Conservation (phyloP, 1,140 invertebrate species). For the Bombus consobrinus region DNA sequence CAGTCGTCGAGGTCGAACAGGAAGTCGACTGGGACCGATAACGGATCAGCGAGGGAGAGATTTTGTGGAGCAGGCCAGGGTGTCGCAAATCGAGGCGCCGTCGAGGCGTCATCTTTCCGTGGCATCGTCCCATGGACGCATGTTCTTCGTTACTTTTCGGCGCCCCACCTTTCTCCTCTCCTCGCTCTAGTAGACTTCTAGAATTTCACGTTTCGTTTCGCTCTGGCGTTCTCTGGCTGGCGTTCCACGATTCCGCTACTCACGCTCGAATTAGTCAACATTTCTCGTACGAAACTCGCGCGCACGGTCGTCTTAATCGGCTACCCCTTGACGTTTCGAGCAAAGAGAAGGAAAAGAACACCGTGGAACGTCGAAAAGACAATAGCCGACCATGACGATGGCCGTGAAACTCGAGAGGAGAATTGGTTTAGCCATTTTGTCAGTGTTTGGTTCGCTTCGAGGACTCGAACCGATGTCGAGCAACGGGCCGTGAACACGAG, state of each 20-base stretch:
- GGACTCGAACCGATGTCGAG: constrained; percentile 5
- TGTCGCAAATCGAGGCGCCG: constrained; percentile 74
- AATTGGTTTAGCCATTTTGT: constrained; percentile 23
- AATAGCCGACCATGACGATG: constrained; percentile 17
- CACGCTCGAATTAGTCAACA: constrained; percentile 32
- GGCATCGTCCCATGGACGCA: constrained; percentile 74
- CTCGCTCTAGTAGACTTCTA: constrained; percentile 55
- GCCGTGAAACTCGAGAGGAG: constrained; percentile 33
- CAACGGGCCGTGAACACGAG: constrained; percentile 30
- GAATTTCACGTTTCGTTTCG: constrained; percentile 71
- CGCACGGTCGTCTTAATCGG: constrained; percentile 10
- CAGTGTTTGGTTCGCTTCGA: neutral
- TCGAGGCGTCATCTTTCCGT: constrained; percentile 78
- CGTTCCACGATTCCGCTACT: neutral
- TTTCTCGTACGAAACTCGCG: neutral
- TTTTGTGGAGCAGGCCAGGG: constrained; percentile 62
- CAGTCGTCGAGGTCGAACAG: neutral
- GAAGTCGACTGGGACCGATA: constrained; percentile 25
- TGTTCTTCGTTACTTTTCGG: constrained; percentile 14
- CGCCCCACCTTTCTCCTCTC: constrained; percentile 42
- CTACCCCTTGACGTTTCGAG: neutral
- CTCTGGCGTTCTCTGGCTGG: constrained; percentile 7
- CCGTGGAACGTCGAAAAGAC: neutral
- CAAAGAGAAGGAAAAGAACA: neutral
- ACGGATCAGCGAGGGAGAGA: constrained; percentile 55